These are phyloP conservation scores for Myotis lucifugus DNA, from an alignment of 2,113 vertebrate genomes.

Conservation along the genomic window DNA sequence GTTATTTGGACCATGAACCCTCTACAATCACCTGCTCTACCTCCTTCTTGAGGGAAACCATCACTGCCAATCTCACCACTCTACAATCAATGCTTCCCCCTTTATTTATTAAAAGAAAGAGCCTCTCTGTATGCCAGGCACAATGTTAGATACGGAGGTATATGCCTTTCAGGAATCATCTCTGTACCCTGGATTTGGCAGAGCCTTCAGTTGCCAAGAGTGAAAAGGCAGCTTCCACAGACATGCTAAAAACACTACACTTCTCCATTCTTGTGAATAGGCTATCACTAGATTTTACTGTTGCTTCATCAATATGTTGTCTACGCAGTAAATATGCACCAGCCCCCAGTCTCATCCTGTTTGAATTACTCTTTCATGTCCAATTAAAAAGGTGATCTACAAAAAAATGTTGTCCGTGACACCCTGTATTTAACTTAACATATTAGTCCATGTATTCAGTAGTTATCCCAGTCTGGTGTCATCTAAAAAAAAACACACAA, in stretches of 20 bases:
- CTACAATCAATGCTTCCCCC: not conserved
- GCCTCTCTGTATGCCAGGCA: not conserved
- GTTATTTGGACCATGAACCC: not conserved
- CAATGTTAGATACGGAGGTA: not conserved
- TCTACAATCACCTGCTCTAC: not conserved
- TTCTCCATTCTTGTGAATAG: not conserved
- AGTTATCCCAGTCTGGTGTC: not conserved
- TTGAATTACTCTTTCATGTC: too few relatives aligned
- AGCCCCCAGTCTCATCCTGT: too few relatives aligned
- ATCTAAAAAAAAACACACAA: not conserved
- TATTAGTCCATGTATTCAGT: not conserved
- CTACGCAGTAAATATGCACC: not conserved
- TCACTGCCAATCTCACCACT: not conserved
- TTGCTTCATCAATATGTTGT: not conserved
- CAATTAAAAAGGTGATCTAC: too few relatives aligned
- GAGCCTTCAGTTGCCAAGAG: not conserved
- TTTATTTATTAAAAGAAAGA: conserved; percentile 1
- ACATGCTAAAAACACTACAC: not conserved
- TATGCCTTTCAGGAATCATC: not conserved
- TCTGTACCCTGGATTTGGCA: not conserved
- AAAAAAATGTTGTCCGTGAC: not conserved
- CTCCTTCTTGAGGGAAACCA: not conserved
- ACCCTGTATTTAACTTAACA: conserved; percentile 27
- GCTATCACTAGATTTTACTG: not conserved
- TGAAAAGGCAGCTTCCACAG: not conserved